phyloP scores from a whole-genome alignment of 2,888 invertebrate species.

The Nasonovia ribisnigri region DNA sequence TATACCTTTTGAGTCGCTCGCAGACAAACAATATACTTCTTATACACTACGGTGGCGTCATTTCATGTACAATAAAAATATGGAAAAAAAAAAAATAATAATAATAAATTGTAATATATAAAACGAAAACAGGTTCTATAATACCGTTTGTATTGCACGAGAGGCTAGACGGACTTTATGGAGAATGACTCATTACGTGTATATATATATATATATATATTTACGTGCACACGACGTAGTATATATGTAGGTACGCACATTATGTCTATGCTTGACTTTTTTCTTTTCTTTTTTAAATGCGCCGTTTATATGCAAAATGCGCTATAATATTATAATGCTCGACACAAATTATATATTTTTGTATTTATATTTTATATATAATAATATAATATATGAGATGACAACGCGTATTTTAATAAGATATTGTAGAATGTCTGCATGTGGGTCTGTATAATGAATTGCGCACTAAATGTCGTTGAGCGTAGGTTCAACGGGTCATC shows the following conservation, averaged over 20 bases:
- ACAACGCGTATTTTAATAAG: not conserved
- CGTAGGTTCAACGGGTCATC: conserved; percentile 26
- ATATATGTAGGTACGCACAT: not conserved
- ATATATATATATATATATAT: not conserved
- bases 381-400: not conserved
- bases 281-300: not conserved
- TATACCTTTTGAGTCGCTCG: conserved; percentile 20
- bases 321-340: conserved; percentile 12
- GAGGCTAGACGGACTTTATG: conserved; percentile 61
- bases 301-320: conserved; percentile 12
- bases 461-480: conserved; percentile 9
- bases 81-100: conserved; percentile 32
- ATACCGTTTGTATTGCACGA: conserved; percentile 35
- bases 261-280: conserved; percentile 23
- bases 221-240: not conserved
- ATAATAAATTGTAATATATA: conserved; percentile 54
- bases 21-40: conserved; percentile 53
- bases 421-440: not conserved
- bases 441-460: conserved; percentile 15
- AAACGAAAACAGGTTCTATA: conserved; percentile 59
- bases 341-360: not conserved
- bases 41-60: conserved; percentile 41
- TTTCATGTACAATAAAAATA: conserved; percentile 50
- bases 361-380: not conserved
- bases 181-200: conserved; percentile 46